Conservation (phyloP, 64 coral and sea anemone genomes). For the Pachyseris speciosa region DNA sequence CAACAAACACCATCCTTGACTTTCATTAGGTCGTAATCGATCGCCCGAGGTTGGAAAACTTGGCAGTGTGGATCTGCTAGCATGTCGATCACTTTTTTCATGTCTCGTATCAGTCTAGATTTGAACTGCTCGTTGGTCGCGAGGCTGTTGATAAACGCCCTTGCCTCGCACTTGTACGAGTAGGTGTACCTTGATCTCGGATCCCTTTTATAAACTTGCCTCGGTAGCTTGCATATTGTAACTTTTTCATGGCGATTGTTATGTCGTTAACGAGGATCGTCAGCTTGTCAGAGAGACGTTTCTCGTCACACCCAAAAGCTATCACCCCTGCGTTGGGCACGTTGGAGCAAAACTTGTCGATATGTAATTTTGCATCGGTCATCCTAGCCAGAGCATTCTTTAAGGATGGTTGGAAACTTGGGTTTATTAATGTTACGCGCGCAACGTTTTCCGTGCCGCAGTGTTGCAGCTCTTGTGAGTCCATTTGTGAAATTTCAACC, state of each 20-base stretch:
- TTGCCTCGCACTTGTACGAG: slow-evolving; percentile 57
- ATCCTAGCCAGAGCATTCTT: background rate
- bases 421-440: background rate
- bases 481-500: background rate
- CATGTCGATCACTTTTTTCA: background rate
- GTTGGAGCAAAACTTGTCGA: background rate
- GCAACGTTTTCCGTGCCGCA: background rate
- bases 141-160: slow-evolving; percentile 57
- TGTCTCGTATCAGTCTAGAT: background rate
- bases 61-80: background rate
- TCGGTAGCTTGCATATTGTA: background rate
- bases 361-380: background rate
- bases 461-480: background rate
- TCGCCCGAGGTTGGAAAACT: background rate
- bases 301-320: background rate
- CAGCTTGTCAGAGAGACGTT: background rate
- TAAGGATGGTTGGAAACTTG: background rate
- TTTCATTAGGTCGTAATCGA: too few relatives aligned
- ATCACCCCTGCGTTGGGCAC: background rate
- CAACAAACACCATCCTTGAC: too few relatives aligned
- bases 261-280: background rate
- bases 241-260: background rate
- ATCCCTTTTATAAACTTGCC: background rate
- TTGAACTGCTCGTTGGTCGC: slow-evolving; percentile 30
- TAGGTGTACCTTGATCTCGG: background rate